Conservation (phyloP, 2,113 vertebrate species). For the Thamnophis sirtalis region DNA sequence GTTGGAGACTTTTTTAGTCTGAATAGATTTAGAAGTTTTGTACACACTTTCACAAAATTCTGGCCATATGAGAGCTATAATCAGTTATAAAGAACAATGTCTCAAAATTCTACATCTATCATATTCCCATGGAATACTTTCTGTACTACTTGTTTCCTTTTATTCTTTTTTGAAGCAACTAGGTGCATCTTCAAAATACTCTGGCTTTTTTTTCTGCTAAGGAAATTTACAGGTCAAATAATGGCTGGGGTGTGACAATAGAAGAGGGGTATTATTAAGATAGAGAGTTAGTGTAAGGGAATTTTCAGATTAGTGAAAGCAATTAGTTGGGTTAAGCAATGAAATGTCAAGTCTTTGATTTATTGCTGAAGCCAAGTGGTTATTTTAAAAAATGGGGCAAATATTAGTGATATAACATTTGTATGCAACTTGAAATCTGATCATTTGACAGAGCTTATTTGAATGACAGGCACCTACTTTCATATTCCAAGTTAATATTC, state of each 20-base stretch:
- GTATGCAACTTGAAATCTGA: background rate
- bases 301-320: background rate
- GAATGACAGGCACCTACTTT: background rate
- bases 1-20: background rate
- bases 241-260: background rate
- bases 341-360: background rate
- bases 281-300: too few species aligned
- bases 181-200: background rate
- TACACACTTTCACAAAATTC: background rate
- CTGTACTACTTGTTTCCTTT: background rate
- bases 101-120: background rate
- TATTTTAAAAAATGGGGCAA: background rate
- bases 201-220: background rate
- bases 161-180: background rate
- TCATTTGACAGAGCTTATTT: background rate
- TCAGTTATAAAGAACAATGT: background rate
- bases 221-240: background rate
- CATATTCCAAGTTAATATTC: background rate
- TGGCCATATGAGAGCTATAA: background rate
- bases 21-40: background rate
- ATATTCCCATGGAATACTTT: background rate
- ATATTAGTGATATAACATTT: background rate
- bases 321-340: background rate
- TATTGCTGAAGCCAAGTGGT: background rate
- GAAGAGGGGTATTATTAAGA: background rate